Conservation (phyloP, 2,113 vertebrate species). For the Cyprinodon variegatus region DNA sequence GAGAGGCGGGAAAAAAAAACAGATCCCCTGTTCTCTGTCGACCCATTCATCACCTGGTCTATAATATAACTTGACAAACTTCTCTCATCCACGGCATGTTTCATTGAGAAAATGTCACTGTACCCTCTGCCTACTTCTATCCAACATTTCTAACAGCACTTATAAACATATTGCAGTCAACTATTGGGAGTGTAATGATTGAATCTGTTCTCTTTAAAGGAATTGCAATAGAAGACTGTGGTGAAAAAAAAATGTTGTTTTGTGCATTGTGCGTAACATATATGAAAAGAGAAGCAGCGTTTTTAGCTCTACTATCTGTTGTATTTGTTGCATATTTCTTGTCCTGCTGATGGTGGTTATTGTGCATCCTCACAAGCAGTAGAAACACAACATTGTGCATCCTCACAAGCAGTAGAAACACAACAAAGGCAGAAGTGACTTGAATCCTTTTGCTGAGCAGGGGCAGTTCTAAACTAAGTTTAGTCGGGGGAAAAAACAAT, state of each 20-base stretch:
- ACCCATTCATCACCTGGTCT: constrained; percentile 12
- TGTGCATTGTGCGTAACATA: constrained; percentile 68
- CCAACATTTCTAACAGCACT: constrained; percentile 5
- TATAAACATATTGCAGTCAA: constrained; percentile 36
- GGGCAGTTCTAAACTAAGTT: too few relatives aligned
- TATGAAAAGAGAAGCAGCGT: constrained; percentile 16
- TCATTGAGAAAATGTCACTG: constrained; percentile 13
- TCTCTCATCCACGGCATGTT: constrained; percentile 61
- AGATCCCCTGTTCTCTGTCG: constrained; percentile 1
- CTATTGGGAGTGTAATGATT: constrained; percentile 56
- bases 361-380: constrained; percentile 36
- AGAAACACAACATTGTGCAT: constrained; percentile 13
- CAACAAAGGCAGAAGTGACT: constrained; percentile 11
- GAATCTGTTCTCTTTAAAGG: constrained; percentile 59
- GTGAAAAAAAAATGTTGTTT: constrained; percentile 57
- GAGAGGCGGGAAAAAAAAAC: constrained; percentile 21
- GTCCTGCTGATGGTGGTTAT: constrained; percentile 40
- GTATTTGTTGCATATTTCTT: constrained; percentile 54
- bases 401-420: constrained; percentile 25
- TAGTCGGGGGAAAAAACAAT: too few relatives aligned
- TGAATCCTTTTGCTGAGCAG: constrained; percentile 5
- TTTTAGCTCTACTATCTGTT: constrained; percentile 55
- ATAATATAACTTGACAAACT: constrained; percentile 9
- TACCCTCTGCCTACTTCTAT: not conserved
- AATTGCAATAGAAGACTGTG: constrained; percentile 65